Evolutionary conservation across 2,888 invertebrate genomes (phyloP), one percentile per base, ranked within the genome.

Genomic region (Amphipoea oculea): DNA sequence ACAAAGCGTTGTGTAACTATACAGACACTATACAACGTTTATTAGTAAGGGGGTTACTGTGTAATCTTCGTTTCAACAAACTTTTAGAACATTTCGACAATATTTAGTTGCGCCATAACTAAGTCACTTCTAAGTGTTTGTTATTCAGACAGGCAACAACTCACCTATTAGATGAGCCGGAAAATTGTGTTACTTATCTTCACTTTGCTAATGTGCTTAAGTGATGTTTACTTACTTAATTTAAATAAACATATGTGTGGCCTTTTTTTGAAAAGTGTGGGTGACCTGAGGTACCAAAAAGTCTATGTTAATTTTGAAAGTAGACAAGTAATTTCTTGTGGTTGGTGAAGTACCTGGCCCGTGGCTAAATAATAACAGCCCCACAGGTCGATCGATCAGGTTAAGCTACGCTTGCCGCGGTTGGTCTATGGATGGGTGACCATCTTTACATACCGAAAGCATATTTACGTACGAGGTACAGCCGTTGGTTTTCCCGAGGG

Each of bases 161-260:
- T 84, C 85, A 86, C 80, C 75, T 84, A 84, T 86, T 85, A 82
- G 78, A 85, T 87, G 84, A 84, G 75, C 80, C 79, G 68, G 86
- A 73, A 89, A 86, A 87, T 83, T 89, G 79, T 82, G 84, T 88
- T 83, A 66, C 79, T 69, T 79, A 69, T 29, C 76, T 68, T 79
- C 82, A 84, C 82, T 84, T 84, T 48, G 68, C 29, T 86, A 83
- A 88, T 76, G 73, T 69, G 77, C 78, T 70, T 63, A 73, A 81
- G 60, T 82, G 69, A 79, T 83, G 83, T 88, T 83, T 75, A 79
- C 78, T 81, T 83, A 62, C 70, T 76, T 86, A 76, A 81, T 81
- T 78, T 73, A 45, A 82, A 83, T 74, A n/a, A 74, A 69, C 71
- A 78, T 81, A 36, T 85, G 62, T 84, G 66, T 57, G 60, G 48